Percentiles rank a stretch among this genome's conserved stretches.
These are phyloP conservation scores for Exephanes ischioxanthus DNA, from an alignment of 2,888 invertebrate genomes.

Conservation along the genomic window DNA sequence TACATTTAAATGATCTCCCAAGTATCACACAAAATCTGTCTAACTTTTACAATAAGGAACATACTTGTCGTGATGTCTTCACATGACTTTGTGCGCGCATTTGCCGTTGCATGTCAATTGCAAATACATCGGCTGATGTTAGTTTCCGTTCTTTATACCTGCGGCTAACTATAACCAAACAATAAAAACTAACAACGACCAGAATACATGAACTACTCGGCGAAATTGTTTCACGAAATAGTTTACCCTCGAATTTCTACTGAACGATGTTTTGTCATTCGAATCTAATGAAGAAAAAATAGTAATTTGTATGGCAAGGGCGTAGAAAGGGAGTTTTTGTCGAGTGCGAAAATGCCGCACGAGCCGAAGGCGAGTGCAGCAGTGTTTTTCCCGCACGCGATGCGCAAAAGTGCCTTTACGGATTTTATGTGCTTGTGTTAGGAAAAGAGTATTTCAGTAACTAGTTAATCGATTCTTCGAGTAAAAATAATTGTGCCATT, in stretches of 20 bases:
- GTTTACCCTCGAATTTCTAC: background rate
- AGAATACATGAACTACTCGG: too few relatives aligned
- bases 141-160: background rate
- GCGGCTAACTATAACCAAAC: background rate
- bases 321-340: too few relatives aligned
- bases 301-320: background rate
- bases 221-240: background rate
- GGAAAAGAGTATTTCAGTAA: background rate
- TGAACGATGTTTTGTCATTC: background rate
- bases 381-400: too few relatives aligned
- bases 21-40: background rate
- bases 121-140: background rate
- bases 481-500: background rate
- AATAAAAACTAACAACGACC: background rate
- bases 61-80: background rate
- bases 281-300: background rate
- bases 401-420: too few relatives aligned
- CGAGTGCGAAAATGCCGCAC: too few relatives aligned
- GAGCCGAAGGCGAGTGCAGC: too few relatives aligned
- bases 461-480: background rate
- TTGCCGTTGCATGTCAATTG: background rate
- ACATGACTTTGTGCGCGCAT: background rate
- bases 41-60: background rate
- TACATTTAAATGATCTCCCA: background rate
- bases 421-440: too few relatives aligned